Conservation (phyloP, 2,113 vertebrate genomes). For the Gobiocypris rarus region DNA sequence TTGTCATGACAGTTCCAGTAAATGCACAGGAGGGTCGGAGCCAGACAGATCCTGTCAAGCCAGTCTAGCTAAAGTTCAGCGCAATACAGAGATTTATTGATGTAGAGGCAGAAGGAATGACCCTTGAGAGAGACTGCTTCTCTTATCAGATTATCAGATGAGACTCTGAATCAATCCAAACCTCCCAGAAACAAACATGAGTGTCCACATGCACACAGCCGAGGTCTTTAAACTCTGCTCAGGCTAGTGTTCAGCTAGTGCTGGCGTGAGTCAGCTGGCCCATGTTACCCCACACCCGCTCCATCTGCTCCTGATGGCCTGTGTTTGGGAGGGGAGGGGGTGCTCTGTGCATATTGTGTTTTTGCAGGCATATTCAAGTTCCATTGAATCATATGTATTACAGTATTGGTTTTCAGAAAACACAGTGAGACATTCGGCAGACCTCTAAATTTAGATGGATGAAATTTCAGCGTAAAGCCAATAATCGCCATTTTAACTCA, state of each 20-base stretch:
- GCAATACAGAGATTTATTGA: background rate
- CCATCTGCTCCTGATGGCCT: background rate
- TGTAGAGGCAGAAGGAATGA: too few species aligned
- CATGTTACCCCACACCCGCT: background rate
- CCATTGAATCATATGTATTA: background rate
- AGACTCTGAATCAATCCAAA: too few species aligned
- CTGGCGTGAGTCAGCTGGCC: background rate
- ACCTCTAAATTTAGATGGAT: background rate
- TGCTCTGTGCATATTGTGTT: background rate
- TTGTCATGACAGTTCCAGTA: too few species aligned
- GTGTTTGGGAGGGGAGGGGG: background rate
- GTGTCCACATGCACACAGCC: too few species aligned
- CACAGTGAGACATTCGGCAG: too few species aligned
- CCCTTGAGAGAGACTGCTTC: background rate
- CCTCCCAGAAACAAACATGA: too few species aligned
- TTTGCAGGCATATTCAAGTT: background rate
- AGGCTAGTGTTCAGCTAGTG: too few species aligned
- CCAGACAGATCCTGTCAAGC: background rate
- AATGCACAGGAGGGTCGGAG: background rate
- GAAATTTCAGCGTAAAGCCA: background rate
- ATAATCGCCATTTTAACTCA: background rate
- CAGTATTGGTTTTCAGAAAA: background rate
- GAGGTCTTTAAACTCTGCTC: too few species aligned
- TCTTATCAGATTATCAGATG: background rate
- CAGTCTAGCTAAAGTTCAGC: background rate